Percentiles rank a stretch among this genome's conserved stretches.
These are phyloP conservation scores for Chloropsis hardwickii DNA, from an alignment of 2,113 vertebrate species.

Conservation along the genomic window DNA sequence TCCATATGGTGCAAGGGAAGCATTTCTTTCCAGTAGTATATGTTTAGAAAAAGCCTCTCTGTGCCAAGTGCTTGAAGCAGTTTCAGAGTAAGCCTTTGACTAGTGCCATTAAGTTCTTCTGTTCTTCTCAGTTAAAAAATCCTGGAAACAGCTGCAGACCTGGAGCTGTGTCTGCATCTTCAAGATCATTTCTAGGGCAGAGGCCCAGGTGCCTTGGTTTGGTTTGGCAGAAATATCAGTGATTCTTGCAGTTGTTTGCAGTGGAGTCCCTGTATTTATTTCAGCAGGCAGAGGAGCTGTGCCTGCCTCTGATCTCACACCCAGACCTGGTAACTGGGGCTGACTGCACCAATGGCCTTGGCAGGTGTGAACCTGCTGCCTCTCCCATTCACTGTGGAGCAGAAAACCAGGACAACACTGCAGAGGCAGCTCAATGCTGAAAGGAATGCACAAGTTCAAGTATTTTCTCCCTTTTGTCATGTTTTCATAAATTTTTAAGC, in stretches of 20 bases:
- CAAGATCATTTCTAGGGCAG: not conserved
- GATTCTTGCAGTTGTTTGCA: not conserved
- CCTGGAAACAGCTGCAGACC: not conserved
- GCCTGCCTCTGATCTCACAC: not conserved
- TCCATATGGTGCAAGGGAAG: constrained; percentile 27
- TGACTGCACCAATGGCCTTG: not conserved
- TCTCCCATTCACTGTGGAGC: not conserved
- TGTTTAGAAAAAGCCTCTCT: constrained; percentile 15
- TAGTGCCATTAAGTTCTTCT: not conserved
- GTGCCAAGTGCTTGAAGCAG: constrained; percentile 27
- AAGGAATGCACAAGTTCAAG: not conserved
- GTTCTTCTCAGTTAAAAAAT: not conserved
- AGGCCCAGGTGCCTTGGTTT: not conserved
- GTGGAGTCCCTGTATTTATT: not conserved
- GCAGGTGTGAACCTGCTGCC: not conserved
- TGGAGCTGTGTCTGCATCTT: not conserved
- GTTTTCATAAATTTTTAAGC: not conserved
- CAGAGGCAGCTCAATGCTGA: not conserved
- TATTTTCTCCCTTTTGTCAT: not conserved
- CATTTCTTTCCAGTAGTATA: not conserved
- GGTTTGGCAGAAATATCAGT: not conserved
- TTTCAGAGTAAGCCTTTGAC: constrained; percentile 7
- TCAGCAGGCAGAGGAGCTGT: not conserved
- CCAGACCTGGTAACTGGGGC: not conserved
- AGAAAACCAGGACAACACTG: not conserved